These are phyloP conservation scores for Noctua pronuba DNA, from an alignment of 2,888 invertebrate genomes.

Conservation along the genomic window DNA sequence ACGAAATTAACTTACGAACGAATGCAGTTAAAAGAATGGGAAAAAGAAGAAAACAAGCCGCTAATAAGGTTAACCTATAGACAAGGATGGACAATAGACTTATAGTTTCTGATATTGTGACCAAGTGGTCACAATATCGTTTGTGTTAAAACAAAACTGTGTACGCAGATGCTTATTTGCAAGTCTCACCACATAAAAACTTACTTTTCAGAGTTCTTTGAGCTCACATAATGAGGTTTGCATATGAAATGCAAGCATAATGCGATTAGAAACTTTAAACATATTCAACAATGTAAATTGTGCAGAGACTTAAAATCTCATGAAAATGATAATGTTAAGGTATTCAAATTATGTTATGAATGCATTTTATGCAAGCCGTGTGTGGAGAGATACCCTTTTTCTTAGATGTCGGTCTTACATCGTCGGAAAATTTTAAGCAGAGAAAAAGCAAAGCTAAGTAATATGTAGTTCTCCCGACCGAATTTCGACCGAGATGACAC, in stretches of 20 bases:
- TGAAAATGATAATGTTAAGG: slow-evolving; percentile 44
- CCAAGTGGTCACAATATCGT: neutral
- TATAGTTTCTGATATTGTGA: neutral
- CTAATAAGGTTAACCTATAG: slow-evolving; percentile 15
- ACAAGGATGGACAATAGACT: slow-evolving; percentile 4
- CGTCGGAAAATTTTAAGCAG: neutral
- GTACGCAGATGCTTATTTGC: neutral
- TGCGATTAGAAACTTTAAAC: slow-evolving; percentile 46
- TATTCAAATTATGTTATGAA: slow-evolving; percentile 47
- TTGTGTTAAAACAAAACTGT: neutral
- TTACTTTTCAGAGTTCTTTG: slow-evolving; percentile 31
- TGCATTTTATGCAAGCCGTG: slow-evolving; percentile 36
- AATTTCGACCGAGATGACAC: neutral
- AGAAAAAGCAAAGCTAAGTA: neutral
- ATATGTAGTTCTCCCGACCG: neutral
- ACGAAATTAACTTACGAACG: slow-evolving; percentile 47
- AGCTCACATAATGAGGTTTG: slow-evolving; percentile 37
- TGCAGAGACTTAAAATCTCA: slow-evolving; percentile 36
- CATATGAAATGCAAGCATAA: slow-evolving; percentile 48
- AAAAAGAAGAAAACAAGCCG: slow-evolving; percentile 15
- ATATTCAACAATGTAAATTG: slow-evolving; percentile 54
- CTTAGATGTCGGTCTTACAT: neutral
- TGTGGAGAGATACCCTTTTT: neutral
- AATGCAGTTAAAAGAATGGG: slow-evolving; percentile 41
- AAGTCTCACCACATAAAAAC: slow-evolving; percentile 4